phyloP scores from a whole-genome alignment of 1,140 invertebrate species.

The Diabrotica undecimpunctata region DNA sequence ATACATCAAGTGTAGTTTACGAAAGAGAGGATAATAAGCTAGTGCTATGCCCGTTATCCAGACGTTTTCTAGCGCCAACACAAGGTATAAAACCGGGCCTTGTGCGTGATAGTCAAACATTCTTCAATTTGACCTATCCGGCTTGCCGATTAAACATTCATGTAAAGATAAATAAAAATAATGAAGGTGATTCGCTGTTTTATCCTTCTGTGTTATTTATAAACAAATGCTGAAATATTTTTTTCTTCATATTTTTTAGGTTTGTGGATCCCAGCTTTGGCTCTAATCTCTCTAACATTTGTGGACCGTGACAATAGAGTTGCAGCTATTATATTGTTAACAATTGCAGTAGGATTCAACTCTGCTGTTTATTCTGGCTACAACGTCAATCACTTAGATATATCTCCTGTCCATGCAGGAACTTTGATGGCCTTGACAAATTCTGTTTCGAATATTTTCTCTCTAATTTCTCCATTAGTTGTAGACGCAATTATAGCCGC shows the following conservation, averaged over 20 bases:
- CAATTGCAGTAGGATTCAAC: constrained; percentile 14
- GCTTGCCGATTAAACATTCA: too few relatives aligned
- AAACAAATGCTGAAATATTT: too few relatives aligned
- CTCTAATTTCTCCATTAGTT: constrained; percentile 8
- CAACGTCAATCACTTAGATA: constrained; percentile 20
- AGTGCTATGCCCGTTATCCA: too few relatives aligned
- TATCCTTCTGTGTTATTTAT: too few relatives aligned
- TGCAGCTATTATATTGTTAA: constrained; percentile 9
- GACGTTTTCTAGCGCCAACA: too few relatives aligned
- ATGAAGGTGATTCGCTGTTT: too few relatives aligned
- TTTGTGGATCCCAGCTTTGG: constrained; percentile 6
- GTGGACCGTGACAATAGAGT: neutral
- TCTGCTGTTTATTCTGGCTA: constrained; percentile 15
- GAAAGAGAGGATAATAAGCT: too few relatives aligned
- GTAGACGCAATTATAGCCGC: constrained; percentile 7
- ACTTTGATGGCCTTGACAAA: constrained; percentile 20
- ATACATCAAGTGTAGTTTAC: too few relatives aligned
- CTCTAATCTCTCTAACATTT: constrained; percentile 14
- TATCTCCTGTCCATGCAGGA: constrained; percentile 19
- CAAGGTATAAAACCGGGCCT: too few relatives aligned
- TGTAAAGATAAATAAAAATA: too few relatives aligned
- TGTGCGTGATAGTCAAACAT: too few relatives aligned
- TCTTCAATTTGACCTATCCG: too few relatives aligned
- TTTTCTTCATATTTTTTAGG: constrained; percentile 8
- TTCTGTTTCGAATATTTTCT: constrained; percentile 12